Percentiles rank a stretch among this genome's conserved stretches.
phyloP scores from a whole-genome alignment of 2,888 invertebrate genomes.

The Dastarcus helophoroides region DNA sequence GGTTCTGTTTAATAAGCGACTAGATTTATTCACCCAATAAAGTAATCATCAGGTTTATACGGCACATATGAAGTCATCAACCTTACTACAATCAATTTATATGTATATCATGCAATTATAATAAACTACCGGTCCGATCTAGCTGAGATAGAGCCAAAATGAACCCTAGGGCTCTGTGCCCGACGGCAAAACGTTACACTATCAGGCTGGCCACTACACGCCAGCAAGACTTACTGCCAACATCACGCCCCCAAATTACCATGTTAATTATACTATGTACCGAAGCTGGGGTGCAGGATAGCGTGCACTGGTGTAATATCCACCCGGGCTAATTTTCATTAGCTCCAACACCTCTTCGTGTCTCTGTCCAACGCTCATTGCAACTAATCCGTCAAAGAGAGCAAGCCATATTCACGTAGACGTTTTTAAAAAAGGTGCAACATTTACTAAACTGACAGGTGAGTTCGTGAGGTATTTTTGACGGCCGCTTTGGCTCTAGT shows the following conservation, averaged over 20 bases:
- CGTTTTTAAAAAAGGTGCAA: constrained; percentile 1
- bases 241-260: constrained; percentile 39
- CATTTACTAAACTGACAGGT: constrained; percentile 18
- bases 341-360: constrained; percentile 24
- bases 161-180: constrained; percentile 21
- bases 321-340: constrained; percentile 31
- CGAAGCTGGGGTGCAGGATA: constrained; percentile 28
- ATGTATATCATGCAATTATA: constrained; percentile 38
- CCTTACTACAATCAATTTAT: constrained; percentile 38
- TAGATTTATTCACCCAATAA: constrained; percentile 20
- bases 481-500: too few relatives aligned
- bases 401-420: too few relatives aligned
- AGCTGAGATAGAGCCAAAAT: constrained; percentile 22
- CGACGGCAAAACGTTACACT: constrained; percentile 3
- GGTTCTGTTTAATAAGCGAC: constrained; percentile 9
- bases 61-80: constrained; percentile 34
- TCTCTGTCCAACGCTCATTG: constrained; percentile 19
- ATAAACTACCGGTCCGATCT: constrained; percentile 13
- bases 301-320: constrained; percentile 33
- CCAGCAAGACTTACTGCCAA: constrained; percentile 37
- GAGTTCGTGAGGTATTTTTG: constrained; percentile 16
- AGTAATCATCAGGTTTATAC: constrained; percentile 26
- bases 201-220: constrained; percentile 36
- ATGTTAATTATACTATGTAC: constrained; percentile 37
- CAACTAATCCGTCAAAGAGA: too few relatives aligned